Evolutionary conservation across 2,797 vertebrate genomes (phyloP).

Genomic region (Merluccius polli): DNA sequence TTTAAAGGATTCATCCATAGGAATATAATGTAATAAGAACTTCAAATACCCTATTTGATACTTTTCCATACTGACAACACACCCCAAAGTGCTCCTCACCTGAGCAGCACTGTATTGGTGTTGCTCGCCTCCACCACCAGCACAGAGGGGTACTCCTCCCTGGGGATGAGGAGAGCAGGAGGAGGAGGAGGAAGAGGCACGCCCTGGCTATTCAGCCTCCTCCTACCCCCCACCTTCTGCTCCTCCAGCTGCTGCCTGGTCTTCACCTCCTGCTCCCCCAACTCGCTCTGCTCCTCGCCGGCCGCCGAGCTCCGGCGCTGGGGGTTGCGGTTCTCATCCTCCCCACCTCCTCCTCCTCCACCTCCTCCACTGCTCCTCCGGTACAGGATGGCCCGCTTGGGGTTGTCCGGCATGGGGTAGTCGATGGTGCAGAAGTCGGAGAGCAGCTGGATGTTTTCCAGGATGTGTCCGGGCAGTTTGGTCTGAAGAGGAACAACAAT

Average conservation of each 20-base stretch:
- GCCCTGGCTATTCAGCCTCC: constrained; percentile 54
- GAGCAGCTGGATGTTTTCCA: constrained; percentile 81
- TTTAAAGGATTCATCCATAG: no score
- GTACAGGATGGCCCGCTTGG: constrained; percentile 91
- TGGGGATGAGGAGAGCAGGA: constrained; percentile 79
- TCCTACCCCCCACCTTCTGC: constrained; percentile 26
- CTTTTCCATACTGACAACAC: constrained; percentile 6
- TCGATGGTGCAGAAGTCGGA: constrained; percentile 86
- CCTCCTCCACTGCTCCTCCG: constrained; percentile 62
- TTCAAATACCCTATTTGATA: neutral
- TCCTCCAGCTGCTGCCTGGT: constrained; percentile 27
- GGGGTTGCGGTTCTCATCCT: constrained; percentile 69
- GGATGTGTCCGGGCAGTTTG: constrained; percentile 80
- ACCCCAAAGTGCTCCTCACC: constrained; percentile 64
- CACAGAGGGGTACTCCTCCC: constrained; percentile 87
- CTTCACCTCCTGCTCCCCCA: constrained; percentile 34
- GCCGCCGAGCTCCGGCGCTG: constrained; percentile 48
- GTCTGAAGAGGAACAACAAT: constrained; percentile 52
- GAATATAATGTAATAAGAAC: neutral
- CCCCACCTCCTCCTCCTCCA: constrained; percentile 47
- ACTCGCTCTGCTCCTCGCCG: constrained; percentile 37
- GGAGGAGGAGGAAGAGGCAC: constrained; percentile 83
- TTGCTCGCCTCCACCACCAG: constrained; percentile 87
- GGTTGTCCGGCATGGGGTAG: constrained; percentile 85
- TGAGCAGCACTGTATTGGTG: constrained; percentile 86